These are phyloP conservation scores for Antechinus stuartii DNA, from an alignment of 2,113 vertebrate species.

Conservation along the genomic window DNA sequence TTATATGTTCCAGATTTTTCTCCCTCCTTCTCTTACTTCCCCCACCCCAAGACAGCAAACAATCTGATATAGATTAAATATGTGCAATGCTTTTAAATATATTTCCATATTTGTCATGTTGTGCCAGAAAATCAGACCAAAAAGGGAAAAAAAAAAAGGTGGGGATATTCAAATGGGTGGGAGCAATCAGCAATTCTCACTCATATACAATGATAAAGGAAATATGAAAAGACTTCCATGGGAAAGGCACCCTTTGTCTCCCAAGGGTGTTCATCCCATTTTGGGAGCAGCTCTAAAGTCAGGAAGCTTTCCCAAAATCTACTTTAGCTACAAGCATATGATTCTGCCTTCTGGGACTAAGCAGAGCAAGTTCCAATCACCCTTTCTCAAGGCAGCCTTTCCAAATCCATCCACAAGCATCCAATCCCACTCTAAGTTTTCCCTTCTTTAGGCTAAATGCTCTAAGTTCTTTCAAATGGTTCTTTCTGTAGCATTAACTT, in stretches of 20 bases:
- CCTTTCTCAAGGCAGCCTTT: not conserved
- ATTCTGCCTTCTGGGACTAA: not conserved
- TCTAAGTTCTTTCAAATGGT: not conserved
- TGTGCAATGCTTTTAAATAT: too few relatives aligned
- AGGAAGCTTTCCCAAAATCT: not conserved
- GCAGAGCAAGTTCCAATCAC: not conserved
- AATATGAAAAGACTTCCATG: not conserved
- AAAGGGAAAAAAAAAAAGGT: too few relatives aligned
- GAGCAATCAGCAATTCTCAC: not conserved
- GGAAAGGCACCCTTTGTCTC: not conserved
- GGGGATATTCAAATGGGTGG: not conserved
- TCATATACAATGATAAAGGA: not conserved
- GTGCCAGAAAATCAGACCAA: too few relatives aligned
- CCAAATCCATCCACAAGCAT: not conserved
- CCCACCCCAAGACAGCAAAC: too few relatives aligned
- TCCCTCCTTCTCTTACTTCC: too few relatives aligned
- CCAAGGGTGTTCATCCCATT: not conserved
- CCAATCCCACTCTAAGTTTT: not conserved
- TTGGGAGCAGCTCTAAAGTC: not conserved
- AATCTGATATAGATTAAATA: too few relatives aligned
- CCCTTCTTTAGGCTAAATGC: not conserved
- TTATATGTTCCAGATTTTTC: too few relatives aligned
- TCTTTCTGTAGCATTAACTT: not conserved
- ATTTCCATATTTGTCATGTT: too few relatives aligned
- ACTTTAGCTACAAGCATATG: not conserved